These are phyloP conservation scores for Aphaenogaster rudis DNA, from an alignment of 1,140 invertebrate species.

Conservation along the genomic window DNA sequence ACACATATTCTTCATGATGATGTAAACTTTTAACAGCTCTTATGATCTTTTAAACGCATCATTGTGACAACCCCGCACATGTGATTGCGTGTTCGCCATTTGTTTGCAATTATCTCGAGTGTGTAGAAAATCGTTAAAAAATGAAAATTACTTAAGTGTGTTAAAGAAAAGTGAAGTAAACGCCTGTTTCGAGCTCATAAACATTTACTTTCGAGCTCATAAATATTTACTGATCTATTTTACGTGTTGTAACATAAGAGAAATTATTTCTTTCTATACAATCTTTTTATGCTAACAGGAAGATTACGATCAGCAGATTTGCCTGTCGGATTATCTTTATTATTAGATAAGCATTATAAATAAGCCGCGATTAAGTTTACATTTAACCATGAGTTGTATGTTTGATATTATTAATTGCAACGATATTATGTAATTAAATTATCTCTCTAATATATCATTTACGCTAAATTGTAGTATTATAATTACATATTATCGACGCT, in stretches of 20 bases:
- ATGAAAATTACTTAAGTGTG: background rate
- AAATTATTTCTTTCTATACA: background rate
- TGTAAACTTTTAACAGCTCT: background rate
- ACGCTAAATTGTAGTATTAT: background rate
- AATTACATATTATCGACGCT: conserved; percentile 17
- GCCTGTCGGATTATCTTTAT: background rate
- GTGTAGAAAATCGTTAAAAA: background rate
- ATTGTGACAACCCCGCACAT: background rate
- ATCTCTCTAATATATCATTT: conserved; percentile 2
- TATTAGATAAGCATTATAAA: background rate
- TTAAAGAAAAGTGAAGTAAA: background rate
- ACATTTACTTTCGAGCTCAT: background rate
- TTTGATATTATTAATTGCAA: conserved; percentile 29
- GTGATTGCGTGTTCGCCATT: background rate
- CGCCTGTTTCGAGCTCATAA: background rate
- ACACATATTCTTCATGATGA: background rate
- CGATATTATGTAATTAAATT: conserved; percentile 38
- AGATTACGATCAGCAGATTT: background rate
- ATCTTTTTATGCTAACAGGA: background rate
- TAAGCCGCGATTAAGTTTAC: conserved; percentile 3
- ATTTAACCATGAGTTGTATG: background rate
- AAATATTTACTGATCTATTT: background rate
- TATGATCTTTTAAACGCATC: background rate
- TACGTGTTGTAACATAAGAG: background rate
- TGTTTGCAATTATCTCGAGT: background rate